Conservation (phyloP, 2,797 vertebrate genomes). For the Lithobates sylvaticus region DNA sequence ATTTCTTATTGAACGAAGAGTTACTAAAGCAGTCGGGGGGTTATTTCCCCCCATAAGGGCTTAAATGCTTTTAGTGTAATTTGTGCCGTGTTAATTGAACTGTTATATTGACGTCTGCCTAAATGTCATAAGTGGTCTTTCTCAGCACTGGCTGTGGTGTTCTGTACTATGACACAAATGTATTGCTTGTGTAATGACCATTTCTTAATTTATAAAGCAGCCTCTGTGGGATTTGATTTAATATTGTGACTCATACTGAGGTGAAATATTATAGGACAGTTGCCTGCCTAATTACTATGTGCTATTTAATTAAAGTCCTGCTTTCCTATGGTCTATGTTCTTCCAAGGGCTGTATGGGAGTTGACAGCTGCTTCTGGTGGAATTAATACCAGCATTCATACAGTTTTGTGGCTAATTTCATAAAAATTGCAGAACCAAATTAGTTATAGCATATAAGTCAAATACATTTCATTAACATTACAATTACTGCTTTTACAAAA, state of each 20-base stretch:
- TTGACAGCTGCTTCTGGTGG: constrained; percentile 22
- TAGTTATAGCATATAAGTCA: neutral
- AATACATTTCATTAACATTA: neutral
- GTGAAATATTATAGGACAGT: constrained; percentile 39
- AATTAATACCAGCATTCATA: constrained; percentile 32
- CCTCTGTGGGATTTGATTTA: constrained; percentile 24
- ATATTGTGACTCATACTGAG: constrained; percentile 19
- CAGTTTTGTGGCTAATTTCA: constrained; percentile 9
- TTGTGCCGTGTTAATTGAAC: constrained; percentile 43
- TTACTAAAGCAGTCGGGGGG: neutral
- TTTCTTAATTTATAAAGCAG: constrained; percentile 18
- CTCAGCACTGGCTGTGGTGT: constrained; percentile 18
- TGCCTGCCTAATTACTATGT: constrained; percentile 39
- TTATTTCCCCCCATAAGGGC: neutral
- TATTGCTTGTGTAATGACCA: constrained; percentile 15
- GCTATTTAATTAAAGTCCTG: constrained; percentile 43
- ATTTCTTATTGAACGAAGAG: neutral
- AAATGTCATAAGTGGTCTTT: constrained; percentile 35
- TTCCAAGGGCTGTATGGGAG: constrained; percentile 16
- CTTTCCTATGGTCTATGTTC: constrained; percentile 15
- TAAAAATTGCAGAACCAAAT: constrained; percentile 12
- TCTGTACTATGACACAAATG: constrained; percentile 28
- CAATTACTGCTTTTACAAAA: neutral
- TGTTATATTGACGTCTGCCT: constrained; percentile 34
- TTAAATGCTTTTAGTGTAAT: constrained; percentile 36